Base-by-base conservation (phyloP, 2,797 vertebrate genomes). In the Cryptoprocta ferox region DNA sequence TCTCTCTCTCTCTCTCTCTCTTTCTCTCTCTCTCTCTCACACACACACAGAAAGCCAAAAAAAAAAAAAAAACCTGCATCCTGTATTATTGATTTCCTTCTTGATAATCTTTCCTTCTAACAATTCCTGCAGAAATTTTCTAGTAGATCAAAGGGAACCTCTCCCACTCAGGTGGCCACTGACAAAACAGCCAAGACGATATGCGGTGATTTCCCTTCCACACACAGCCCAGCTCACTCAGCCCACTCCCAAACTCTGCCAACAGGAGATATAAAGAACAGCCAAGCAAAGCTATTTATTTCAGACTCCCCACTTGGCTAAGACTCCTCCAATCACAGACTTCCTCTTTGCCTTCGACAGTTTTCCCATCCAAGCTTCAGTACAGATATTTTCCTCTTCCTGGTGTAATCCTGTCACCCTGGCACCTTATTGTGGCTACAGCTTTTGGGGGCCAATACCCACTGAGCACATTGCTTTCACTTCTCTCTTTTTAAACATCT, bases 401-500 rank as follows among this genome's bases (percentile, higher is more conserved):
- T 82, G 65, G 30, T 48, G 0, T 89, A 66, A 93, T 82, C 82
- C 37, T 66, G n/a, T 89, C 70, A 63, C 61, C 75, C 59, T 66
- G 35, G 83, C 83, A 92, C 91, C 87, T 89, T 63, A 76, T 53
- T 68, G 35, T 73, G 90, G 73, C 30, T 8, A 1, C 35, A 86
- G 79, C 21, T 91, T 76, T 75, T 11, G 0, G 53, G n/a, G 63
- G 19, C 76, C 70, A 42, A 19, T 39, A 16, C 35, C 65, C 89
- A 79, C 19, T 3, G 15, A 91, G 56, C 8, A 28, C 73, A 61
- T 28, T 48, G 48, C 92, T 92, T 92, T 92, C 65, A 61, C 70
- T n/a, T 79, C 80, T 48, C 35, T 82, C 65, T 79, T 93, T 71
- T 94, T 37, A 92, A 96, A 76, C 45, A 79, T 63, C 63, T 87